Base-by-base conservation (phyloP, 2,113 vertebrate species). In the Oceanodroma tethys region DNA sequence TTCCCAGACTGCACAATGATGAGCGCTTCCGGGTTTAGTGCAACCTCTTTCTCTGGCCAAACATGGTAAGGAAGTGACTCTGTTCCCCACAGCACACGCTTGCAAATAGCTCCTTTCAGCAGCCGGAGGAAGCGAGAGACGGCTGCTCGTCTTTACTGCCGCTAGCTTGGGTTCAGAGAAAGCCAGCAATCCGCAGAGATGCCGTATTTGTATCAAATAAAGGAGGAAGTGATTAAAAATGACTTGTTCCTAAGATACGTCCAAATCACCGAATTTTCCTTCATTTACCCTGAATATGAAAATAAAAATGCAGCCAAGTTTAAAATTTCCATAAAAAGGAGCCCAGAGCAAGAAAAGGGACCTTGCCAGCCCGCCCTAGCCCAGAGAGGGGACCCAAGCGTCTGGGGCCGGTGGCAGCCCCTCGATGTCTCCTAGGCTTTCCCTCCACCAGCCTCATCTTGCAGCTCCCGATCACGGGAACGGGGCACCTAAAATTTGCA, bases 1-100 rank as follows among this genome's bases (percentile, higher is more conserved):
- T 95, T 94, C 78, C 74, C 59, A 19, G 90, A 43, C 79, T 63
- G 66, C 93, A 91, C 93, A 95, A 94, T 95, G 87, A 92, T 68
- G 34, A 25, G 34, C 19, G 43, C 63, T 93, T 98, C 97, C 93
- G 81, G 86, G 43, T 92, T 94, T 52, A 72, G 85, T 82, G 91
- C 84, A 95, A 87, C n/a, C 68, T 94, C 82, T 42, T 84, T 97
- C 80, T 96, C 89, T 93, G 92, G 96, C 97, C 95, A 98, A 98
- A 98, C 92, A 94, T 90, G 75, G 94, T 95, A 98, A 98, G 98
- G 98, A 98, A 98, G 90, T 98, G 88, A 93, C 92, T 97, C 59
- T 92, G 66, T 89, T 98, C 97, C 76, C 71, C 78, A 38, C 96
- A 88, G 88, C 94, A 63, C 72, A 70, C 1, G 1, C 90, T 98